These are phyloP conservation scores for Neodiprion virginianus DNA, from an alignment of 1,140 invertebrate genomes.

Conservation along the genomic window DNA sequence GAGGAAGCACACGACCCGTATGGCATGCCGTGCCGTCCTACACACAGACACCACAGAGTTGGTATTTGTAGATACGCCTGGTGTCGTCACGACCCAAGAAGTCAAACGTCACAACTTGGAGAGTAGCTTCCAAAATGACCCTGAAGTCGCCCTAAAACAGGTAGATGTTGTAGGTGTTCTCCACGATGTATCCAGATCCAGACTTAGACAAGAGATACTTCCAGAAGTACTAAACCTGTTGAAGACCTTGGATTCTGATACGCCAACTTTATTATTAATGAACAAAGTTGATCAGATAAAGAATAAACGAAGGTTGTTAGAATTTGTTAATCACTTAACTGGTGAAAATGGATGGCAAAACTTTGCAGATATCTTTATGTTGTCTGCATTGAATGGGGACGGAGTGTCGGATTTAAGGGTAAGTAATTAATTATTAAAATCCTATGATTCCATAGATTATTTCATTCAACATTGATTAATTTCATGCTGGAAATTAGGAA, in stretches of 20 bases:
- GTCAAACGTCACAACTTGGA: slow-evolving; percentile 73
- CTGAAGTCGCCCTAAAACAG: slow-evolving; percentile 69
- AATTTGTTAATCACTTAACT: slow-evolving; percentile 72
- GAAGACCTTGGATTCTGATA: slow-evolving; percentile 62
- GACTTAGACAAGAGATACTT: slow-evolving; percentile 72
- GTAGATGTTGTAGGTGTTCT: slow-evolving; percentile 87
- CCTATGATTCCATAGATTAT: no score
- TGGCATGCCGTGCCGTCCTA: slow-evolving; percentile 74
- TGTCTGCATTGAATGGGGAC: slow-evolving; percentile 81
- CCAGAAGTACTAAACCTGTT: slow-evolving; percentile 74
- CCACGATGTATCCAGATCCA: slow-evolving; percentile 81
- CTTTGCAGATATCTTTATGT: slow-evolving; percentile 87
- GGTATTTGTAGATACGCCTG: slow-evolving; percentile 88
- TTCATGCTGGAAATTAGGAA: slow-evolving; percentile 63
- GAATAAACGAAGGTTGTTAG: slow-evolving; percentile 76
- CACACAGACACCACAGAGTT: slow-evolving; percentile 81
- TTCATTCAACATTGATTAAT: slow-evolving; percentile 17
- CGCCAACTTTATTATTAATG: slow-evolving; percentile 80
- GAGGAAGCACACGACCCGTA: slow-evolving; percentile 90
- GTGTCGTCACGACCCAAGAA: slow-evolving; percentile 73
- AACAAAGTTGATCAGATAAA: slow-evolving; percentile 90
- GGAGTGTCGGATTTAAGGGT: slow-evolving; percentile 81
- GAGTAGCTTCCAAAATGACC: slow-evolving; percentile 70
- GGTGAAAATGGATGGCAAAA: slow-evolving; percentile 74
- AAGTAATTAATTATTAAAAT: slow-evolving; percentile 36